These are phyloP conservation scores for Mizuhopecten yessoensis DNA, from an alignment of 1,140 invertebrate species.

Conservation along the genomic window DNA sequence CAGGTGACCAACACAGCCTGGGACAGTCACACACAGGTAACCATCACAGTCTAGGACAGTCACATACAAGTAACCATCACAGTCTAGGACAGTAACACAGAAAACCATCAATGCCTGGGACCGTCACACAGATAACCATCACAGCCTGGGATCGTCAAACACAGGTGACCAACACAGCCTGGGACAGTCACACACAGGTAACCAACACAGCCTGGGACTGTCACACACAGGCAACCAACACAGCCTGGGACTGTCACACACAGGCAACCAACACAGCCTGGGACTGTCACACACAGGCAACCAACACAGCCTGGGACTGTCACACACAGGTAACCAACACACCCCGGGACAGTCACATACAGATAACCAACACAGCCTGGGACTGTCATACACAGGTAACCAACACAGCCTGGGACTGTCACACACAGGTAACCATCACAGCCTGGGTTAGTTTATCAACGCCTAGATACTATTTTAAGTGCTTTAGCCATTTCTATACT, in stretches of 20 bases:
- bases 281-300: background rate
- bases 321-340: background rate
- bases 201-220: background rate
- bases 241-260: background rate
- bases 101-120: background rate
- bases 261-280: background rate
- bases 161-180: background rate
- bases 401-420: background rate
- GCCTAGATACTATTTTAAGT: no score
- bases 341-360: background rate
- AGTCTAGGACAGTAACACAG: background rate
- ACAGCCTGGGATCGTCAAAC: background rate
- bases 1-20: background rate
- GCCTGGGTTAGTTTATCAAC: no score
- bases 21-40: conserved; percentile 5
- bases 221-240: background rate
- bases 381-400: background rate
- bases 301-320: background rate
- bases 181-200: background rate
- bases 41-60: background rate
- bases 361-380: background rate
- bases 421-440: no score
- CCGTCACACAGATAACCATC: background rate
- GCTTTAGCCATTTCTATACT: no score
- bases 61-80: background rate